phyloP scores from a whole-genome alignment of 2,888 invertebrate species.

The Tricholauxania praeusta region DNA sequence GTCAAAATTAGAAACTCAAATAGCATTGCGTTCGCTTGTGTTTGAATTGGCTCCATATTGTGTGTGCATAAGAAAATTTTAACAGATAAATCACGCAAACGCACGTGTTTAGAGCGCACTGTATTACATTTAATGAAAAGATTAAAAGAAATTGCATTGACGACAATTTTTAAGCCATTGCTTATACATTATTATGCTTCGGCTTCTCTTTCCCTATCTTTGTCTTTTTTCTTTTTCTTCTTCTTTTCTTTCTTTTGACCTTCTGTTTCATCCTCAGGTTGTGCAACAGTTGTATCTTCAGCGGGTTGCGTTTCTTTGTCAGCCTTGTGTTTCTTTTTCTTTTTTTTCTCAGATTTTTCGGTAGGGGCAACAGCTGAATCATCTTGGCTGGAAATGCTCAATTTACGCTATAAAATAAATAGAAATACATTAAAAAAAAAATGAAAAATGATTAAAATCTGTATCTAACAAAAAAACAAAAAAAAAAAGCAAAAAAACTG shows the following conservation, averaged over 20 bases:
- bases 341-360: conserved; percentile 70
- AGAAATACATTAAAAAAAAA: too few species aligned
- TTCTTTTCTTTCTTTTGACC: conserved; percentile 73
- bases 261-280: conserved; percentile 57
- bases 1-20: too few species aligned
- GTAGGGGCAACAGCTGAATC: conserved; percentile 55
- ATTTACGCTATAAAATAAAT: conserved; percentile 68
- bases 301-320: conserved; percentile 65
- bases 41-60: too few species aligned
- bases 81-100: too few species aligned
- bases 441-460: too few species aligned
- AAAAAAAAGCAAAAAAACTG: too few species aligned
- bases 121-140: not conserved
- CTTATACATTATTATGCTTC: conserved; percentile 50
- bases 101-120: too few species aligned
- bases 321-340: conserved; percentile 76
- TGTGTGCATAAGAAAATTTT: too few species aligned
- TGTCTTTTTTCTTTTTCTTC: conserved; percentile 83
- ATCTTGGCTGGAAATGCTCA: conserved; percentile 70
- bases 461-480: too few species aligned
- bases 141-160: not conserved
- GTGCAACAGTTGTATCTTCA: conserved; percentile 58
- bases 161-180: too few species aligned
- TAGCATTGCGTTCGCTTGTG: too few species aligned
- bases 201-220: conserved; percentile 73